Evolutionary conservation across 2,888 invertebrate species (phyloP), one percentile per base, ranked within the genome.

Genomic region (Trichopoda pennipes): DNA sequence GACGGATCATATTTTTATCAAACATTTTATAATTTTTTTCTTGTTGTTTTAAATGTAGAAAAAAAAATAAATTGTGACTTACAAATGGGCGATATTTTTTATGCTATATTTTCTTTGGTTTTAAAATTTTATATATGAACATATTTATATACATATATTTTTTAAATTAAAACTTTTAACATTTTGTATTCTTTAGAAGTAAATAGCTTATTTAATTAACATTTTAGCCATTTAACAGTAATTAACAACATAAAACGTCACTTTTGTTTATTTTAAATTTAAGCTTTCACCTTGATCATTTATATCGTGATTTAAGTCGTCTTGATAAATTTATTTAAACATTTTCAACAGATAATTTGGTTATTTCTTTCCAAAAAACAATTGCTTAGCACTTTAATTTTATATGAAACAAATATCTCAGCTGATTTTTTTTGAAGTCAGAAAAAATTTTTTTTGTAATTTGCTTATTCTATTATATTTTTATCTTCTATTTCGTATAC

Each of bases 1-100:
- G 82, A 82, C 82, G 82, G 82, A 68, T 72, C 61, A 79, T 76
- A 14, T 64, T 81, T 32, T 81, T 70, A 63, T 79, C 66, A 73
- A 55, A 44, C 38, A 72, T 73, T 55, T 79, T 55, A 21, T 7
- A 19, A 47, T 23, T 35, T 55, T 9, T 61, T 69, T 19, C 47
- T 23, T 55, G 12, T 44, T 56, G 17, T 49, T 73, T 51, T 63
- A 35, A 23, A 56, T 56, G n/a, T 16, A 19, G 47, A 35, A 55
- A 58, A 35, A 53, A 66, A 42, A 72, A 79, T 79, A 79, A 76
- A 82, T 82, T 79, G 56, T 68, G 73, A 69, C 68, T 72, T 61
- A 35, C 23, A 72, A 12, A 12, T 47, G 32, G 38, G 17, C 17
- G 49, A 55, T 64, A 35, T 61, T 72, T 66, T 61, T 58, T 19